Percentiles rank a stretch among this genome's conserved stretches.
Evolutionary conservation across 2,888 invertebrate genomes (phyloP).

Genomic region (Sepiola atlantica): DNA sequence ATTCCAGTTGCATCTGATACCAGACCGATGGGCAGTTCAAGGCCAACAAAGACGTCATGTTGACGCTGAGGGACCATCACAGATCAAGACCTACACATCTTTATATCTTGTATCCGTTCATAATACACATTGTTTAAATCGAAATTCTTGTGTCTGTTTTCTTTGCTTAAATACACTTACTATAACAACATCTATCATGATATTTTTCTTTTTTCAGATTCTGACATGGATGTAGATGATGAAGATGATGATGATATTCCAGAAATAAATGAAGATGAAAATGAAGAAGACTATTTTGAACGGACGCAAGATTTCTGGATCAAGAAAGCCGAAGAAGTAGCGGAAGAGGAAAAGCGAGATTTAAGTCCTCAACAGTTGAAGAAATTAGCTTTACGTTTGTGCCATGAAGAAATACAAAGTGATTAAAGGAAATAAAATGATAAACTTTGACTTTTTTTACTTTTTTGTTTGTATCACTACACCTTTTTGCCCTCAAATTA

Average conservation of each 20-base stretch:
- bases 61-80: no score
- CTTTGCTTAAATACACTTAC: not conserved
- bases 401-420: not conserved
- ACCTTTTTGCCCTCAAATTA: no score
- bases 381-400: slow-evolving; percentile 35
- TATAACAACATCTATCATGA: not conserved
- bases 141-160: not conserved
- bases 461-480: not conserved
- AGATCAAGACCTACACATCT: no score
- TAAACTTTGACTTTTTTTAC: not conserved
- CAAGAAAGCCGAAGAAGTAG: slow-evolving; percentile 65
- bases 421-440: not conserved
- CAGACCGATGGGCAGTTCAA: no score
- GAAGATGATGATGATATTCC: slow-evolving; percentile 71
- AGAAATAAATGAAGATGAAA: slow-evolving; percentile 60
- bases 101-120: not conserved
- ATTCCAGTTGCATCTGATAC: no score
- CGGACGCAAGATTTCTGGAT: slow-evolving; percentile 71
- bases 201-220: not conserved
- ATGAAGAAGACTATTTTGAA: slow-evolving; percentile 65
- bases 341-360: slow-evolving; percentile 60
- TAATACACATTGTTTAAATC: no score
- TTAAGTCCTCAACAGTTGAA: slow-evolving; percentile 2
- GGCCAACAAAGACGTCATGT: no score
- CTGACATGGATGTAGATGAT: slow-evolving; percentile 58